These are phyloP conservation scores for Syrmaticus mikado DNA, from an alignment of 2,113 vertebrate genomes.

Conservation along the genomic window DNA sequence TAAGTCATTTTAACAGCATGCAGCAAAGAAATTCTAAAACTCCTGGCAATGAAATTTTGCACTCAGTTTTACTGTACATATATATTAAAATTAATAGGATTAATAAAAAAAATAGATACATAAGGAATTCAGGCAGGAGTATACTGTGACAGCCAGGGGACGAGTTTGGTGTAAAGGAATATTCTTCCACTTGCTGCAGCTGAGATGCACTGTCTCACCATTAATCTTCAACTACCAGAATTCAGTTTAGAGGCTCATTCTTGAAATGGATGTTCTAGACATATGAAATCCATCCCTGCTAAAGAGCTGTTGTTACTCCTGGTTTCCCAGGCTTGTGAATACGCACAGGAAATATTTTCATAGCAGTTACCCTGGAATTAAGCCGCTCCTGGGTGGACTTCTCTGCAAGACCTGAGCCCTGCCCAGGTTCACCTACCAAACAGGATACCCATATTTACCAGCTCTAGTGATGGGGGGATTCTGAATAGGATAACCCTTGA, in stretches of 20 bases:
- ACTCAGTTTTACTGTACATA: not conserved
- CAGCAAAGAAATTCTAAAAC: not conserved
- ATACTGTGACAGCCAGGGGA: not conserved
- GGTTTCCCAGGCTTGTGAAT: not conserved
- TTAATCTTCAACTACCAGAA: not conserved
- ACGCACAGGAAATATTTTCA: constrained; percentile 39
- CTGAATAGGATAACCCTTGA: not conserved
- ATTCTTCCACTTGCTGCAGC: not conserved
- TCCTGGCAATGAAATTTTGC: not conserved
- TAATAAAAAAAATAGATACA: not conserved
- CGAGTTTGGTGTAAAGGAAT: not conserved
- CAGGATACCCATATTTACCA: rapidly evolving
- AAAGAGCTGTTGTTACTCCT: not conserved
- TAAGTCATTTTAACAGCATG: not conserved
- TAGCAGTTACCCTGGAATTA: constrained; percentile 36
- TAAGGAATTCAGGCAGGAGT: not conserved
- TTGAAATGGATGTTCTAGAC: not conserved
- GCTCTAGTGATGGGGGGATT: not conserved
- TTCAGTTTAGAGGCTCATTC: not conserved
- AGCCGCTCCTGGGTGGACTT: not conserved
- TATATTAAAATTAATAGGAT: not conserved
- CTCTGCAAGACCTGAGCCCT: rapidly evolving
- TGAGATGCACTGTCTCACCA: not conserved
- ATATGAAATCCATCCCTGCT: not conserved
- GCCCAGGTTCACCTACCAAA: not conserved